Evolutionary conservation across 2,113 vertebrate genomes (phyloP).

Genomic region (Edolisoma coerulescens): DNA sequence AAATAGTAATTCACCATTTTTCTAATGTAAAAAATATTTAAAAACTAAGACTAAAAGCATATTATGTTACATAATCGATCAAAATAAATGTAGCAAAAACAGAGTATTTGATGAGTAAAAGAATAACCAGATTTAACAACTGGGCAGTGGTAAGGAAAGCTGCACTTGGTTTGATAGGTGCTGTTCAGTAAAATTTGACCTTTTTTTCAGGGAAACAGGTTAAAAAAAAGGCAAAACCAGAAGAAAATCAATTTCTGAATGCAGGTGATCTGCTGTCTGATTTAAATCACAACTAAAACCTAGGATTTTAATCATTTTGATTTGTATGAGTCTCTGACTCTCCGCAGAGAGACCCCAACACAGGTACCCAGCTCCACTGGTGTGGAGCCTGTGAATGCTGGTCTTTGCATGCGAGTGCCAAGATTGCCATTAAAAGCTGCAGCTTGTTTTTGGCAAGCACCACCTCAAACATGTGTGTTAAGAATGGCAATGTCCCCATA

Average conservation of each 20-base stretch:
- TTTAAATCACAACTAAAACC: background rate
- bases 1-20: background rate
- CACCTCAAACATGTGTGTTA: background rate
- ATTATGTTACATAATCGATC: background rate
- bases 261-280: background rate
- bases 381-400: background rate
- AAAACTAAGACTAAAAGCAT: background rate
- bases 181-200: background rate
- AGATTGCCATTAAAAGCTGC: background rate
- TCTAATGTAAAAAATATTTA: background rate
- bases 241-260: background rate
- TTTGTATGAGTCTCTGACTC: background rate
- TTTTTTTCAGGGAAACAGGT: background rate
- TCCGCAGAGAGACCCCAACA: background rate
- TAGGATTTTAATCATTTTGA: background rate
- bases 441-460: background rate
- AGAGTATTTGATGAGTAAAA: background rate
- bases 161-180: background rate
- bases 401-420: accelerated
- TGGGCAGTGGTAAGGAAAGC: background rate
- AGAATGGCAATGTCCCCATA: background rate
- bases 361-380: background rate
- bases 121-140: background rate
- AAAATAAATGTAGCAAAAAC: background rate
- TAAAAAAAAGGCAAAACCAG: background rate